Conservation (phyloP, 1,140 invertebrate genomes). For the Manduca sexta region DNA sequence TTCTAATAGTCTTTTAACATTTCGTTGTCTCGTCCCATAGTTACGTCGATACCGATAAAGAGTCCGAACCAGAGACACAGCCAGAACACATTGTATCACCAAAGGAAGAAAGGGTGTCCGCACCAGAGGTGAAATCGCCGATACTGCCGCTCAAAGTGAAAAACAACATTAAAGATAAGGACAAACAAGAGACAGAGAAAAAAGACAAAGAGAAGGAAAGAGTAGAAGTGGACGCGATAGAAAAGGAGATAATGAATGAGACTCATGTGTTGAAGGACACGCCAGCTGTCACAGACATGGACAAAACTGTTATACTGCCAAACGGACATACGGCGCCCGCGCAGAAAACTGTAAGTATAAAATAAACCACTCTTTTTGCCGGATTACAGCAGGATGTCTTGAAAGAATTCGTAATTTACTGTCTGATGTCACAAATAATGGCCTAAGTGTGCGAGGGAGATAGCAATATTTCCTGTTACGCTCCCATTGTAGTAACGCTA, state of each 20-base stretch:
- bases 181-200: background rate
- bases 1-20: too few species aligned
- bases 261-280: background rate
- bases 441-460: too few species aligned
- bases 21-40: too few species aligned
- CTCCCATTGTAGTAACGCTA: too few species aligned
- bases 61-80: background rate
- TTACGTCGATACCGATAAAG: background rate
- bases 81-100: conserved; percentile 16
- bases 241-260: too few species aligned
- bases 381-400: too few species aligned
- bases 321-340: conserved; percentile 39
- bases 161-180: conserved; percentile 11
- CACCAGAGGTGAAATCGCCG: conserved; percentile 19
- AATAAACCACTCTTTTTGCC: too few species aligned
- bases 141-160: conserved; percentile 20
- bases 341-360: too few species aligned
- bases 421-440: too few species aligned
- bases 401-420: too few species aligned
- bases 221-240: background rate
- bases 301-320: conserved; percentile 39
- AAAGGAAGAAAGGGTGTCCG: conserved; percentile 26
- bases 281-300: conserved; percentile 19
- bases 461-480: too few species aligned
- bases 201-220: background rate